These are phyloP conservation scores for Cyrtodaria siliqua DNA, from an alignment of 2,888 invertebrate genomes.

Conservation along the genomic window DNA sequence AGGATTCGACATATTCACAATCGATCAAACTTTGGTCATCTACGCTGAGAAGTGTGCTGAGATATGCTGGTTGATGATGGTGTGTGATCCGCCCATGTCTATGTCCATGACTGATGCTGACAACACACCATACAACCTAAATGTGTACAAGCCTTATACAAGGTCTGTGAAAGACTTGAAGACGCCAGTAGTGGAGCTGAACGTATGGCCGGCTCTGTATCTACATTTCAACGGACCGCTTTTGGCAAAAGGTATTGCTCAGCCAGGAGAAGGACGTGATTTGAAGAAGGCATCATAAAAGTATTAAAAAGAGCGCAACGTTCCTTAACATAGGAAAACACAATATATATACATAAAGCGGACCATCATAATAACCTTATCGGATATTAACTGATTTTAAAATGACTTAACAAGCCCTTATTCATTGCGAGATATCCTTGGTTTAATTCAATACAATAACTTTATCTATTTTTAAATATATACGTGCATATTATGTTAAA, in stretches of 20 bases:
- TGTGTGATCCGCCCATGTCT: conserved; percentile 39
- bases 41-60: conserved; percentile 24
- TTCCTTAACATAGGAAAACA: too few relatives aligned
- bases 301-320: too few relatives aligned
- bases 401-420: too few relatives aligned
- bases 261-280: conserved; percentile 45
- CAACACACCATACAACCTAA: conserved; percentile 7
- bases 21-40: not conserved
- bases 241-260: conserved; percentile 54
- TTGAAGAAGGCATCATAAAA: too few relatives aligned
- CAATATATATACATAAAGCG: too few relatives aligned
- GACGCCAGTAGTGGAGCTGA: conserved; percentile 19
- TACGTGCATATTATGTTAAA: too few relatives aligned
- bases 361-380: too few relatives aligned
- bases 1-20: too few relatives aligned
- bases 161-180: conserved; percentile 27
- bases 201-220: conserved; percentile 33
- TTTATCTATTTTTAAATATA: too few relatives aligned
- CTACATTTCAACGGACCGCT: conserved; percentile 20
- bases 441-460: too few relatives aligned
- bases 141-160: conserved; percentile 29
- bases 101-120: conserved; percentile 1
- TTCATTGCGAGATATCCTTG: too few relatives aligned
- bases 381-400: too few relatives aligned
- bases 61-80: conserved; percentile 36